These are phyloP conservation scores for Telmatherina bonti DNA, from an alignment of 2,797 vertebrate genomes.

Conservation along the genomic window DNA sequence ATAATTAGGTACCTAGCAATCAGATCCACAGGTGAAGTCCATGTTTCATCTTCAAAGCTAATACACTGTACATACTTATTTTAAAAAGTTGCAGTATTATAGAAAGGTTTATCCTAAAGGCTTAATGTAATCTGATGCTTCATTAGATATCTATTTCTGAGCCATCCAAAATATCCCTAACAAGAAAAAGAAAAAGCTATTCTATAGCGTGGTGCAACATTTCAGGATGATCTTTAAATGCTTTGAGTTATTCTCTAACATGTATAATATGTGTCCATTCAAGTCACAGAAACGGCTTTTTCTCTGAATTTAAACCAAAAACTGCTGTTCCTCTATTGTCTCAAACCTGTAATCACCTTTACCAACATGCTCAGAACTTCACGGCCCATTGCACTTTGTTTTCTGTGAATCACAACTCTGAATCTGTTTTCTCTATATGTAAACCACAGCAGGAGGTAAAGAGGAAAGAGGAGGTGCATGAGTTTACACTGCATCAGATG, in stretches of 20 bases:
- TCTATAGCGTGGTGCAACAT: not conserved
- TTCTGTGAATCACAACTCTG: not conserved
- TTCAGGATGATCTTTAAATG: not conserved
- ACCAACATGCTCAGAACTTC: not conserved
- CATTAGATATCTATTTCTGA: not conserved
- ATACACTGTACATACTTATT: not conserved
- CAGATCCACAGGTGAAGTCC: not conserved
- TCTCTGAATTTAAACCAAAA: not conserved
- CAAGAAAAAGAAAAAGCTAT: not conserved
- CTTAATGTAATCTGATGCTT: not conserved
- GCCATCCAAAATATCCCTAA: not conserved
- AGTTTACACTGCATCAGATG: constrained; percentile 47
- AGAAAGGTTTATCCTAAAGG: not conserved
- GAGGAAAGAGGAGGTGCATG: constrained; percentile 65
- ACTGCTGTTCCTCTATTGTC: not conserved
- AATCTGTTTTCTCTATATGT: constrained; percentile 15
- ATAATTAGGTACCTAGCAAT: not conserved
- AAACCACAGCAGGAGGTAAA: constrained; percentile 53
- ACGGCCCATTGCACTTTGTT: not conserved
- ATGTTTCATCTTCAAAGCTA: not conserved
- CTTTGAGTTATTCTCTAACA: not conserved
- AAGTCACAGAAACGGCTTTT: not conserved
- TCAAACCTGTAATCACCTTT: not conserved
- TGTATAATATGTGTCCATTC: not conserved
- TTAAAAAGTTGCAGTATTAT: not conserved